Evolutionary conservation across 2,113 vertebrate genomes (phyloP).

Genomic region (Hippocampus comes): DNA sequence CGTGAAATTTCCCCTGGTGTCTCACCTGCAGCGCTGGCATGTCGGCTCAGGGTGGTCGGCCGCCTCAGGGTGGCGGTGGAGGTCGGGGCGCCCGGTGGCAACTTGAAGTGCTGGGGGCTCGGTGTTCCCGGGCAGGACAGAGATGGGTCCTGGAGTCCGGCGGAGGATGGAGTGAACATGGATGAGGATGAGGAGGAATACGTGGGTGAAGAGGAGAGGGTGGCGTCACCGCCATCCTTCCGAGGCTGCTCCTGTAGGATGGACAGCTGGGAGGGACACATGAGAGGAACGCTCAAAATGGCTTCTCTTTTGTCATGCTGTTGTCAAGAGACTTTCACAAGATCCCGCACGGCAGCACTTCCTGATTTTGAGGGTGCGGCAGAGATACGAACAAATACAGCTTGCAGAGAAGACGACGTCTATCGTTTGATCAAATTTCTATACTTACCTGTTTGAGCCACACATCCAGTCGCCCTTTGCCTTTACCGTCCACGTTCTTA

Average conservation of each 20-base stretch:
- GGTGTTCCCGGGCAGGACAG: constrained; percentile 68
- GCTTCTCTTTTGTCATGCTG: background rate
- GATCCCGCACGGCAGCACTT: constrained; percentile 64
- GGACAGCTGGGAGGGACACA: constrained; percentile 47
- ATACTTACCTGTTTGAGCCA: constrained; percentile 75
- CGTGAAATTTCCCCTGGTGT: too few relatives aligned
- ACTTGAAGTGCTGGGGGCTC: constrained; percentile 41
- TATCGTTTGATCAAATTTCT: background rate
- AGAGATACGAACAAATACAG: constrained; percentile 8
- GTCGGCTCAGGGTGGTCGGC: constrained; percentile 86
- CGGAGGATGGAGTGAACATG: background rate
- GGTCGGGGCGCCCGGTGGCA: constrained; percentile 62
- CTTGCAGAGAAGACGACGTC: background rate
- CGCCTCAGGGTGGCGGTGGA: constrained; percentile 79
- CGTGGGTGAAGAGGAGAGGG: constrained; percentile 15
- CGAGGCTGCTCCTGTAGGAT: constrained; percentile 80
- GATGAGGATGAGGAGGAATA: constrained; percentile 9
- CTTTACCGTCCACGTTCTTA: constrained; percentile 51
- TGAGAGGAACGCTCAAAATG: background rate
- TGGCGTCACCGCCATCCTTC: constrained; percentile 72
- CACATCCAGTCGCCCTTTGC: constrained; percentile 69
- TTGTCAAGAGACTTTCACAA: constrained; percentile 59
- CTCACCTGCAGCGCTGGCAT: constrained; percentile 81
- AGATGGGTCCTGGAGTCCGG: constrained; percentile 36
- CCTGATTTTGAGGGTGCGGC: constrained; percentile 64